Evolutionary conservation across 2,888 invertebrate genomes (phyloP), one percentile per base, ranked within the genome.

Genomic region (Drosophila buzzatii): DNA sequence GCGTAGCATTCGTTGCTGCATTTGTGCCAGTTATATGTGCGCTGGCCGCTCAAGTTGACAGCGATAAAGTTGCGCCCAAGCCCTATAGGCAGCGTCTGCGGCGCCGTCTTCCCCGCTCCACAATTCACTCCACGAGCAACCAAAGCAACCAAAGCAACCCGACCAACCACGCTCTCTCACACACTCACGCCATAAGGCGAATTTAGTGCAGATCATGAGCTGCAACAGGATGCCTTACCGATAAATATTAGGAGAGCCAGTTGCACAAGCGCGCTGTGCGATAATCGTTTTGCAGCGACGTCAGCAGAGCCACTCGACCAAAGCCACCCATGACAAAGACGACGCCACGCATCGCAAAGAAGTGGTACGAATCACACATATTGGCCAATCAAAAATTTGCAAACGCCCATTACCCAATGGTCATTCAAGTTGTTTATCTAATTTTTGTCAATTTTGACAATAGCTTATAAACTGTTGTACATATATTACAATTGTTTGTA

Each of bases 261-360:
- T 70, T 70, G 77, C 77, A 77, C 77, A 77, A 74, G 77, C 77
- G 85, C 85, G 69, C 70, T 61, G 79, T 70, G 72, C 72, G 75
- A 70, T 82, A 68, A 70, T 79, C 81, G 60, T 73, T 76, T 76
- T 51, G 64, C 64, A 33, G 56, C 41, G 53, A 57, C 60, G 56
- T 18, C 41, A 12, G 51, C 64, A 37, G 39, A 47, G 59, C 47
- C 27, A 37, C 31, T 55, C 55, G 23, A 63, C 41, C 18, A 42
- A 64, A 75, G 72, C 69, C 75, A 72, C 76, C 69, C 73, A 78
- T 74, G 75, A 65, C 58, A 33, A 6, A 27, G 27, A 27, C 33
- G 33, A 31, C 18, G 12, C 33, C 33, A 57, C 64, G 47, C 49
- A 71, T 41, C 31, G 12, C n/a, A 23, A 14, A n/a, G 33, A 60